Percentiles rank a stretch among this genome's conserved stretches.
phyloP scores from a whole-genome alignment of 2,797 vertebrate genomes.

The Danio albolineatus region DNA sequence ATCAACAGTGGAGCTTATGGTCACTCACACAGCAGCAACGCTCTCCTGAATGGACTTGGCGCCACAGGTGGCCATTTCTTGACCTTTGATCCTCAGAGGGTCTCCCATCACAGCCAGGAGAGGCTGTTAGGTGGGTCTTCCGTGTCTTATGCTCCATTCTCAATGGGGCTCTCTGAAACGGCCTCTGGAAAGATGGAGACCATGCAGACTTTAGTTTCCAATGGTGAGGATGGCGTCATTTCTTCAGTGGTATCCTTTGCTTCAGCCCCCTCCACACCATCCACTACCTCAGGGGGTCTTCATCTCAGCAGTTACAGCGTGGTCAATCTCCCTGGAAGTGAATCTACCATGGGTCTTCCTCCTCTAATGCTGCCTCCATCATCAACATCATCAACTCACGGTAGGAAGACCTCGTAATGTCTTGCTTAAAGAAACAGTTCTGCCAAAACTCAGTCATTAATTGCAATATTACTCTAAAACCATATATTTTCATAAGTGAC shows the following conservation, averaged over 20 bases:
- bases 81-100: constrained; percentile 77
- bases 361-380: constrained; percentile 61
- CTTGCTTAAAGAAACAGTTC: neutral
- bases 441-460: neutral
- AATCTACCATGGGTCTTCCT: constrained; percentile 59
- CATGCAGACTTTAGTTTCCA: constrained; percentile 72
- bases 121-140: constrained; percentile 83
- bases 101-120: constrained; percentile 60
- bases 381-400: constrained; percentile 59
- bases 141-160: constrained; percentile 83
- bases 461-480: neutral
- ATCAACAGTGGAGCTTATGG: constrained; percentile 90
- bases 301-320: constrained; percentile 96
- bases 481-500: neutral
- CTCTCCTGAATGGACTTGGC: constrained; percentile 79
- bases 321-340: constrained; percentile 88
- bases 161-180: constrained; percentile 81
- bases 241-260: constrained; percentile 93
- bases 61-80: constrained; percentile 87
- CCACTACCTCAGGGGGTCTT: constrained; percentile 82
- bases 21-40: constrained; percentile 81
- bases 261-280: constrained; percentile 78
- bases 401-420: constrained; percentile 46
- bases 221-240: constrained; percentile 81
- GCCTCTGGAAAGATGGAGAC: constrained; percentile 91